Conservation (phyloP, 1,140 invertebrate species). For the Drosophila subpulchrella region DNA sequence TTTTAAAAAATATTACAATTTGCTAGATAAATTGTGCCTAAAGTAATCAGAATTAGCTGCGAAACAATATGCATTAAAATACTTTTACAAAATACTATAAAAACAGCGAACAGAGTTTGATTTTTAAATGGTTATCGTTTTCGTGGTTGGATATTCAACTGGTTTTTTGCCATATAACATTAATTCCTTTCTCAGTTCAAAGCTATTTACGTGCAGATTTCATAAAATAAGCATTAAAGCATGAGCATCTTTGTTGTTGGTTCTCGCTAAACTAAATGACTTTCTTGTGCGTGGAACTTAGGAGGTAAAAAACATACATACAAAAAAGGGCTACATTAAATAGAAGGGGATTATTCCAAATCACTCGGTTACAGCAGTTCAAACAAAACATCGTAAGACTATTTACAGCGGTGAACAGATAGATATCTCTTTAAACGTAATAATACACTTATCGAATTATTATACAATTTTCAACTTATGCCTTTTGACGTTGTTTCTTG, state of each 20-base stretch:
- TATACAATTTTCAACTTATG: slow-evolving; percentile 68
- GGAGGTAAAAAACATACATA: slow-evolving; percentile 44
- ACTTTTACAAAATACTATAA: slow-evolving; percentile 78
- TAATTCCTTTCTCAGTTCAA: slow-evolving; percentile 57
- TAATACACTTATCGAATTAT: slow-evolving; percentile 67
- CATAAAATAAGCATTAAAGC: slow-evolving; percentile 72
- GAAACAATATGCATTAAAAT: slow-evolving; percentile 71
- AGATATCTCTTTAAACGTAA: slow-evolving; percentile 67
- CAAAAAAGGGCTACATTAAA: slow-evolving; percentile 14
- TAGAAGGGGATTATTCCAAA: slow-evolving; percentile 47
- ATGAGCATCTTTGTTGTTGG: slow-evolving; percentile 69
- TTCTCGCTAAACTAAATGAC: slow-evolving; percentile 72
- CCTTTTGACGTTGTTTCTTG: slow-evolving; percentile 35
- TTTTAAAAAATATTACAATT: slow-evolving; percentile 79
- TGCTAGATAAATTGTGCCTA: slow-evolving; percentile 78
- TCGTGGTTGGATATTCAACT: slow-evolving; percentile 21
- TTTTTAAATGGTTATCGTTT: slow-evolving; percentile 30
- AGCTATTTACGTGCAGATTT: slow-evolving; percentile 64
- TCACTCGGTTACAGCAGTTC: slow-evolving; percentile 61
- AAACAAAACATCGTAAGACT: slow-evolving; percentile 67
- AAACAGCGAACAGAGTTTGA: slow-evolving; percentile 66
- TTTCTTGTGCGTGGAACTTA: slow-evolving; percentile 76
- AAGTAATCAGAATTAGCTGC: slow-evolving; percentile 65
- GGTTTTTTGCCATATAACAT: slow-evolving; percentile 22
- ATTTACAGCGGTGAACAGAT: slow-evolving; percentile 73